Percentiles rank a stretch among this genome's conserved stretches.
Conservation (phyloP, 2,113 vertebrate genomes). For the Epinephelus lanceolatus region DNA sequence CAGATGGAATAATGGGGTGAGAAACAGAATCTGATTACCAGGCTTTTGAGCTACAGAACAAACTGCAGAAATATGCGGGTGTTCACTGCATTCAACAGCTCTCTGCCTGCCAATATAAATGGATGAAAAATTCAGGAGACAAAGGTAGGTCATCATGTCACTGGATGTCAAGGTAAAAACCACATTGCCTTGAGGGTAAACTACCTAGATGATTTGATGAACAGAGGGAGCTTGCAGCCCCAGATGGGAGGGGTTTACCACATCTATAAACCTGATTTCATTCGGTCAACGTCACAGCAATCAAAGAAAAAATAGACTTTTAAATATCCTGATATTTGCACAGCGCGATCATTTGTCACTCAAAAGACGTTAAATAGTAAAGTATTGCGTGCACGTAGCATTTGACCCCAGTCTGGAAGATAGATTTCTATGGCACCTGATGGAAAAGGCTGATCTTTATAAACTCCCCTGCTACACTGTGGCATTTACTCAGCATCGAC, state of each 20-base stretch:
- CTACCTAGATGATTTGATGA: constrained; percentile 42
- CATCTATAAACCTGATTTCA: constrained; percentile 43
- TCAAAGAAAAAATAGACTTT: constrained; percentile 30
- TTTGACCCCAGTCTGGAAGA: constrained; percentile 53
- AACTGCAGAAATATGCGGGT: background rate
- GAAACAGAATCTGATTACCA: background rate
- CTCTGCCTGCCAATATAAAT: background rate
- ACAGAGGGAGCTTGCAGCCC: constrained; percentile 23
- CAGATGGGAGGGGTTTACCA: constrained; percentile 46
- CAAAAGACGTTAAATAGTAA: constrained; percentile 42
- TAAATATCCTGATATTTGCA: constrained; percentile 62
- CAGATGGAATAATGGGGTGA: background rate
- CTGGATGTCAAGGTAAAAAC: constrained; percentile 21
- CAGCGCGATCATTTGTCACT: constrained; percentile 27
- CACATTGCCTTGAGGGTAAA: constrained; percentile 29
- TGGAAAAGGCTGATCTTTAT: constrained; percentile 72
- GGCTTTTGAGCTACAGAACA: background rate
- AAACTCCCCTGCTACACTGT: constrained; percentile 65
- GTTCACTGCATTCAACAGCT: background rate
- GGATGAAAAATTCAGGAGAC: constrained; percentile 31
- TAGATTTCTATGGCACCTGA: constrained; percentile 57
- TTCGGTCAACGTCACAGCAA: constrained; percentile 28
- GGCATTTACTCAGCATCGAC: constrained; percentile 75
- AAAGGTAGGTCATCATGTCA: constrained; percentile 33
- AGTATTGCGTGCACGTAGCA: constrained; percentile 23